Evolutionary conservation across 2,113 vertebrate genomes (phyloP).

Genomic region (Trochalopteron elliotii): DNA sequence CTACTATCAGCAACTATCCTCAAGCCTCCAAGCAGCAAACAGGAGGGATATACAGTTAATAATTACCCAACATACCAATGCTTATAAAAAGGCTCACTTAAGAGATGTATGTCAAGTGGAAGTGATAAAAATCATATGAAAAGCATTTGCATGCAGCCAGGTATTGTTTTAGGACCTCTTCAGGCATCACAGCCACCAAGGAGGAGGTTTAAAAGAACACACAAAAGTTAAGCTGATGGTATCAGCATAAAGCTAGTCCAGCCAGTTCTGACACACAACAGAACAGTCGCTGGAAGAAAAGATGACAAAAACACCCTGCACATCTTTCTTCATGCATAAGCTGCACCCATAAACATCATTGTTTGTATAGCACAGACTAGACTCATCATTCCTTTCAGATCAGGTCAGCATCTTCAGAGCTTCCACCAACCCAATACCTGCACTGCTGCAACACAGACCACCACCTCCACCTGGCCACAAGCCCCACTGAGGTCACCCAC

Average conservation of each 20-base stretch:
- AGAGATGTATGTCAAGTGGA: neutral
- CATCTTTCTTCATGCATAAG: neutral
- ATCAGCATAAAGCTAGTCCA: slow-evolving; percentile 34
- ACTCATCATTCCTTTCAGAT: neutral
- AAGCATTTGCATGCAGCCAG: neutral
- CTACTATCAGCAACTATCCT: neutral
- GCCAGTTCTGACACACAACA: neutral
- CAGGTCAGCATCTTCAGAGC: neutral
- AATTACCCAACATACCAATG: neutral
- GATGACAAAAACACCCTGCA: neutral
- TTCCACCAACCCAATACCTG: neutral
- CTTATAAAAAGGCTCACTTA: neutral
- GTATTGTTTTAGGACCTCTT: neutral
- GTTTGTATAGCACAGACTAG: neutral
- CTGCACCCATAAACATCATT: neutral
- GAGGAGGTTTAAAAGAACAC: neutral
- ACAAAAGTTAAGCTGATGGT: neutral
- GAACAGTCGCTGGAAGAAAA: neutral
- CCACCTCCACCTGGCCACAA: neutral
- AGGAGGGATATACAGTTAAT: neutral
- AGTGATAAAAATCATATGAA: neutral
- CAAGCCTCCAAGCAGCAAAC: neutral
- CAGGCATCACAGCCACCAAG: neutral
- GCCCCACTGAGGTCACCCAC: neutral
- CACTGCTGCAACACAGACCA: neutral